These are phyloP conservation scores for Epizoanthus scotinus DNA, from an alignment of 92 coral and sea anemone genomes.

Conservation along the genomic window DNA sequence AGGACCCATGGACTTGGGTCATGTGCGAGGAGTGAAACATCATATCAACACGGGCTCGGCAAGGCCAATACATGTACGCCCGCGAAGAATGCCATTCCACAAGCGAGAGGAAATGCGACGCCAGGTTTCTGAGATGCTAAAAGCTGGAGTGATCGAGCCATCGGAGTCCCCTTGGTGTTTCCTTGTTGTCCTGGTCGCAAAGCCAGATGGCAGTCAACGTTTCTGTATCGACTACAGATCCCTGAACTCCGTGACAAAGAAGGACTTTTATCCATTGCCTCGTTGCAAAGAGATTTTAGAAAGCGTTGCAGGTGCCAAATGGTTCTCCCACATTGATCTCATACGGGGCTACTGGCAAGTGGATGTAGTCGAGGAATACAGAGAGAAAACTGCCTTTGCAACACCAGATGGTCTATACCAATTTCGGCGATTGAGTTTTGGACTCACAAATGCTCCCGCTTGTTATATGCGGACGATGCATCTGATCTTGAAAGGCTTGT, in stretches of 20 bases:
- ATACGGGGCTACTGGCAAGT: constrained; percentile 39
- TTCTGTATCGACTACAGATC: constrained; percentile 55
- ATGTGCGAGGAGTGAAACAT: no score
- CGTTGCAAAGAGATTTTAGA: constrained; percentile 50
- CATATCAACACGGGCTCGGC: no score
- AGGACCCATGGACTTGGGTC: constrained; percentile 16
- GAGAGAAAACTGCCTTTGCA: constrained; percentile 36
- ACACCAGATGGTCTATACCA: constrained; percentile 16
- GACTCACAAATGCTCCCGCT: constrained; percentile 4
- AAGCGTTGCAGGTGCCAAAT: constrained; percentile 41
- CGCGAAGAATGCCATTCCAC: no score
- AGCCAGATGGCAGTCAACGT: neutral
- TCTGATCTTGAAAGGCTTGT: constrained; percentile 41
- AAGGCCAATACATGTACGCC: no score
- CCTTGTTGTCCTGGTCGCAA: constrained; percentile 20
- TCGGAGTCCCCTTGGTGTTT: constrained; percentile 35
- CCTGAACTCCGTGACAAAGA: constrained; percentile 42
- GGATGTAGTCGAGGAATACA: constrained; percentile 27
- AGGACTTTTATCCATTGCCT: constrained; percentile 41
- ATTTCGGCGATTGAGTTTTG: no score
- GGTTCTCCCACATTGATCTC: constrained; percentile 48
- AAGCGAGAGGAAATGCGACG: constrained; percentile 26
- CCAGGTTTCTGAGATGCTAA: constrained; percentile 20
- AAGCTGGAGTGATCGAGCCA: constrained; percentile 28
- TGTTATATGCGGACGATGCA: constrained; percentile 31